Evolutionary conservation across 2,797 vertebrate species (phyloP).

Genomic region (Hypotaenidia philippensis): DNA sequence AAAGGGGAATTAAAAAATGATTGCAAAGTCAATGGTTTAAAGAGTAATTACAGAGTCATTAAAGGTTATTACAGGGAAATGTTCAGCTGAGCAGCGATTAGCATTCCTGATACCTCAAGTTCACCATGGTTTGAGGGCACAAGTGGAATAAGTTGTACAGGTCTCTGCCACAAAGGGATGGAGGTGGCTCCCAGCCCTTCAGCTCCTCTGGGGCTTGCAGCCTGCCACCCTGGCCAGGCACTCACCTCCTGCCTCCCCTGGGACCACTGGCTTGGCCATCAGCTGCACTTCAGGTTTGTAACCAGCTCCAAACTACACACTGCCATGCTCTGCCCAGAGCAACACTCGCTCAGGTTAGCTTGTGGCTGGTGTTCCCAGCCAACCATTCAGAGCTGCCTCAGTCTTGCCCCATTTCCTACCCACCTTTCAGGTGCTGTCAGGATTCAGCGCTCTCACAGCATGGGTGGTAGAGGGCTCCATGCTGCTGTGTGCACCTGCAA

Average conservation of each 20-base stretch:
- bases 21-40: slow-evolving; percentile 74
- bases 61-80: slow-evolving; percentile 65
- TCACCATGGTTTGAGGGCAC: slow-evolving; percentile 13
- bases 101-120: slow-evolving; percentile 44
- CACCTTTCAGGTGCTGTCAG: neutral
- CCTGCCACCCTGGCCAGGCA: neutral
- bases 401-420: neutral
- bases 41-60: slow-evolving; percentile 70
- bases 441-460: neutral
- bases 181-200: neutral
- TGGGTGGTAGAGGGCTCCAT: neutral
- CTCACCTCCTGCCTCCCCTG: neutral
- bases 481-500: neutral
- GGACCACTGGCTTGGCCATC: rapidly evolving
- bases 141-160: slow-evolving; percentile 1
- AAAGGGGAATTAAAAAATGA: slow-evolving; percentile 67
- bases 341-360: rapidly evolving
- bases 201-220: neutral
- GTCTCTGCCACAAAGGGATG: neutral
- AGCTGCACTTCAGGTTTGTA: neutral
- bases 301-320: neutral
- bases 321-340: neutral
- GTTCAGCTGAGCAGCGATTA: slow-evolving; percentile 58
- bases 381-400: neutral
- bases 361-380: neutral